Conservation (phyloP, 92 coral and sea anemone genomes). For the Epizoanthus rinbou region DNA sequence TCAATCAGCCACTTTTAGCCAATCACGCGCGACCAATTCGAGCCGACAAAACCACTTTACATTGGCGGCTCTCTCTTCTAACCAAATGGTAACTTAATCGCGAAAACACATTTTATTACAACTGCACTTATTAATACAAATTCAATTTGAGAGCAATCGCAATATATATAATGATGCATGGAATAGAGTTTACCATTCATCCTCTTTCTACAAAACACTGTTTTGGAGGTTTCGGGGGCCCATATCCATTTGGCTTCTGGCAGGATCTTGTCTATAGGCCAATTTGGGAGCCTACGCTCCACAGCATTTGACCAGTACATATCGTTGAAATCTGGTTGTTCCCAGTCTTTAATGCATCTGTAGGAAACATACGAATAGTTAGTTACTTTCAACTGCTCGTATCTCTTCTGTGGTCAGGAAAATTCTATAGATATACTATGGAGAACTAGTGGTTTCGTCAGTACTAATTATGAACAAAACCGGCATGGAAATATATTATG, state of each 20-base stretch:
- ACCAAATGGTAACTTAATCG: too few species aligned
- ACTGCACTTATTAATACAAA: too few species aligned
- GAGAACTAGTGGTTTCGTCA: not conserved
- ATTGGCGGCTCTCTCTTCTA: too few species aligned
- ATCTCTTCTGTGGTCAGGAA: not conserved
- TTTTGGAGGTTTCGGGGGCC: not conserved
- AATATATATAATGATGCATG: too few species aligned
- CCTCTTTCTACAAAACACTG: not conserved
- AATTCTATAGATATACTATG: not conserved
- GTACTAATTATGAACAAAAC: too few species aligned
- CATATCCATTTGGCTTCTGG: conserved; percentile 30
- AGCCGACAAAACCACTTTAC: too few species aligned
- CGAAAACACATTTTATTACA: too few species aligned
- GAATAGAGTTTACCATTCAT: not conserved
- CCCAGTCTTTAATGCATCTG: conserved; percentile 1
- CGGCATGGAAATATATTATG: too few species aligned
- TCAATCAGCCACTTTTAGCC: too few species aligned
- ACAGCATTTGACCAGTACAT: conserved; percentile 22
- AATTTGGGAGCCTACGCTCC: not conserved
- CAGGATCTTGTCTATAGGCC: conserved; percentile 1
- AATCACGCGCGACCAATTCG: too few species aligned
- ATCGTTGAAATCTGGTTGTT: conserved; percentile 1
- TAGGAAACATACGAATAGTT: not conserved
- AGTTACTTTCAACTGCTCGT: not conserved
- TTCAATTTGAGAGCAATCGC: too few species aligned